Conservation (phyloP, 2,113 vertebrate genomes). For the Regulus satrapa region DNA sequence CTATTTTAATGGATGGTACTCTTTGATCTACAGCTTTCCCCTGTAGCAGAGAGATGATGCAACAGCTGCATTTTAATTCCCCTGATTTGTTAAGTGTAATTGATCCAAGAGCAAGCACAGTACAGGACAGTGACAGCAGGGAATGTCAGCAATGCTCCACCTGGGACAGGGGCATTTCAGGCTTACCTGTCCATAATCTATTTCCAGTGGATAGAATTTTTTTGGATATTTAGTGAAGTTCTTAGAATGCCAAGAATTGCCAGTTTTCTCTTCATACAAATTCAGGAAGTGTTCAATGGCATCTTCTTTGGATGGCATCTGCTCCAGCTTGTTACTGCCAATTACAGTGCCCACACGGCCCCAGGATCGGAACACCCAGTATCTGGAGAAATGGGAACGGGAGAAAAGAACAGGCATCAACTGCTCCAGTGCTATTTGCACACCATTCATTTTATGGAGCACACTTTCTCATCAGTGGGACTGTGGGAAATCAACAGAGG, state of each 20-base stretch:
- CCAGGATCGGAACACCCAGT: constrained; percentile 99
- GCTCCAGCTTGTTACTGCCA: constrained; percentile 93
- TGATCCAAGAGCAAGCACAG: background rate
- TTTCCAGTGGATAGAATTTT: constrained; percentile 97
- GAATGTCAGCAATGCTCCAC: background rate
- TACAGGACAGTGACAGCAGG: background rate
- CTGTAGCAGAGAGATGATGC: background rate
- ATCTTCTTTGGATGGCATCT: constrained; percentile 89
- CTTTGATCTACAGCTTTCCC: background rate
- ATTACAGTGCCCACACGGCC: constrained; percentile 95
- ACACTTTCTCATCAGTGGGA: background rate
- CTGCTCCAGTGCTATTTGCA: background rate
- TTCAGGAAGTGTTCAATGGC: constrained; percentile 89
- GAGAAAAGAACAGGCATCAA: background rate
- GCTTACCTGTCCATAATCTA: constrained; percentile 95
- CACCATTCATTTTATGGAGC: background rate
- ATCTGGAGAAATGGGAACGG: constrained; percentile 64
- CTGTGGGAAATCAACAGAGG: background rate
- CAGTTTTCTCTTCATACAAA: constrained; percentile 96
- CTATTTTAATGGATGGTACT: background rate
- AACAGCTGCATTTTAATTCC: background rate
- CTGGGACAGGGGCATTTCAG: background rate
- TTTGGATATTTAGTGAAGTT: constrained; percentile 96
- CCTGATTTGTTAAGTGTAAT: background rate
- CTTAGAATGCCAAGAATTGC: constrained; percentile 88